Base-by-base conservation (phyloP, 2,113 vertebrate species). In the Prionailurus viverrinus region DNA sequence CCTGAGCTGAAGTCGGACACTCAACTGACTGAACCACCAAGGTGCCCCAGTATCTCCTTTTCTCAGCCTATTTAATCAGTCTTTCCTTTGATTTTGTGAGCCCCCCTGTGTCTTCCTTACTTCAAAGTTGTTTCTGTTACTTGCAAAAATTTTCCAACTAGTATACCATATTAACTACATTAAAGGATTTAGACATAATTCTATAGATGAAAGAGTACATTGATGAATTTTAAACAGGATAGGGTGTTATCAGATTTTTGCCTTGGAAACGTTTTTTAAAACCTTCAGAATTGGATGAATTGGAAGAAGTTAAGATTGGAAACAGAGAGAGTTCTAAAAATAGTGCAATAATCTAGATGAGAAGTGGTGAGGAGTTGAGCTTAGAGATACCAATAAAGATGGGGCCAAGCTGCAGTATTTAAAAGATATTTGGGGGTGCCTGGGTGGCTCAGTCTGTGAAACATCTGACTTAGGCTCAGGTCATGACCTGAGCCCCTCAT, bases 61-160 rank as follows among this genome's bases (percentile, higher is more conserved):
- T 51, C 27, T 84, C 33, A 58, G 81, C 15, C 31, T 66, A 21
- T 65, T 86, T 90, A 36, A 76, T 89, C 39, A 68, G 31, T 74
- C 23, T 88, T 92, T 58, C 23, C 39, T 84, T 85, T 61, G 41
- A 81, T 74, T 94, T 94, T 87, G 41, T 80, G 27, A 76, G 13
- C 13, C n/a, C 65, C 21, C 12, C 13, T 36, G 4, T 63, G 7
- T 94, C 10, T 45, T 74, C 27, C 45, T 94, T 39, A 94, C 23
- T 80, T 91, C 15, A 39, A 95, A 85, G 15, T 94, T 86, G n/a
- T 85, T 76, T 89, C 14, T 82, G 11, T 87, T 74, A 74, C n/a
- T 86, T 93, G 14, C 23, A 80, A 81, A 81, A 14, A 15, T 68
- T 89, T 81, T 36, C 33, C 45, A 86, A 78, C 16, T 41, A 13